Evolutionary conservation across 2,797 vertebrate genomes (phyloP), one percentile per base, ranked within the genome.

Genomic region (Dromococcyx pavoninus): DNA sequence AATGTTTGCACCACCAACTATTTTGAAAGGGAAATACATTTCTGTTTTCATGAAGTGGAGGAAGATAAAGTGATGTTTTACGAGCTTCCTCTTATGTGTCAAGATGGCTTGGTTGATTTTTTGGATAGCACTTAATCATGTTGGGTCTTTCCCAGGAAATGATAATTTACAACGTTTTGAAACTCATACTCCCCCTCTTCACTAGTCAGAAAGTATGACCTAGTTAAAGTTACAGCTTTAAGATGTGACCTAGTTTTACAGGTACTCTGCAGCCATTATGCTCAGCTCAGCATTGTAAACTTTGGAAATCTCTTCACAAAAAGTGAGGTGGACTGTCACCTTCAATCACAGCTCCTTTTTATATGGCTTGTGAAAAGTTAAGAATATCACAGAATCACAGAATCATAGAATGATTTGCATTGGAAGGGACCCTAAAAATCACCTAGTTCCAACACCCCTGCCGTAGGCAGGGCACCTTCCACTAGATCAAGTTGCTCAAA

Each of bases 121-220:
- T 95, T 96, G 95, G 95, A 95, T 91, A 95, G 88, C 77, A 82
- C 61, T 93, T 96, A 83, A 87, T 91, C 16, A 8, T 8, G 0
- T 48, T 89, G 88, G 37, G 91, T 70, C 89, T 94, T 76, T 97
- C 94, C 88, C 96, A 96, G 95, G 94, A 97, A 97, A 89, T n/a
- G 75, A 86, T 93, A 73, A 73, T 86, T 96, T 93, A 91, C 48
- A 19, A 92, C 87, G 41, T 88, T 95, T 95, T 94, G 80, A 94
- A 88, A 91, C 93, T 82, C 71, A 33, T 9, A 54, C 94, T 93
- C 67, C 93, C 70, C 93, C 85, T 96, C 87, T 91, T 94, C 66
- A 50, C 74, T 79, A 93, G 44, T 93, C 87, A 97, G 91, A 90
- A 97, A 94, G 70, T 54, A 91, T 88, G 92, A 94, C 91, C 92